Evolutionary conservation across 2,888 invertebrate species (phyloP), one percentile per base, ranked within the genome.

Genomic region (Balanococcus diminutus): DNA sequence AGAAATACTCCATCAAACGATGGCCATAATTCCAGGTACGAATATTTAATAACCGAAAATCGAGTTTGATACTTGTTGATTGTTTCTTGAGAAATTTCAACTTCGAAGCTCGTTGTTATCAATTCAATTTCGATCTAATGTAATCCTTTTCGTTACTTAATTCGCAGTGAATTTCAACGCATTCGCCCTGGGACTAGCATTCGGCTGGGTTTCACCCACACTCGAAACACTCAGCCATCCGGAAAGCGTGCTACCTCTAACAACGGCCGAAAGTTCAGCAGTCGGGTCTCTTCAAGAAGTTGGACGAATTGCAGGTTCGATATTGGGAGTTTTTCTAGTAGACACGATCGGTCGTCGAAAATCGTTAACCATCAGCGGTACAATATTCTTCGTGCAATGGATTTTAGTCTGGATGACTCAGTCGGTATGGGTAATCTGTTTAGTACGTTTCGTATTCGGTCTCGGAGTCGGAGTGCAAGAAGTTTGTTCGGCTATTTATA

Each of bases 391-490:
- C 19, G 9, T 36, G 16, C 51, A 42, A 51, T 85, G 85, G 85
- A 42, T 51, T 6, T 19, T 46, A 1, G 39, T 85, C 32, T 19
- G 32, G 14, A 31, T 39, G 19, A 85, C 51, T 11, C 25, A 28
- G 46, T 75, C 81, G 1, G 42, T 56, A 11, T 39, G 39, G 6
- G 67, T 87, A 1, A 81, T 88, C 1, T 88, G 88, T 75, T 19
- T 86, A 2, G 85, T 87, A 6, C 81, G 88, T 3, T 86, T 88
- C 22, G 56, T 88, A 1, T 88, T 88, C 86, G 88, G 88, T 4
- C 25, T 88, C 16, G 86, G 87, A 1, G 87, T 88, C 87, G 88
- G 88, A 0, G 84, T 87, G 14, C 87, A 87, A n/a, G 88, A 88
- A 51, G 88, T 88, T 3, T 86, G 87, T 4, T 87, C 87, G 1